Percentiles rank a stretch among this genome's conserved stretches.
These are phyloP conservation scores for Torymus auratus DNA, from an alignment of 2,888 invertebrate species.

Conservation along the genomic window DNA sequence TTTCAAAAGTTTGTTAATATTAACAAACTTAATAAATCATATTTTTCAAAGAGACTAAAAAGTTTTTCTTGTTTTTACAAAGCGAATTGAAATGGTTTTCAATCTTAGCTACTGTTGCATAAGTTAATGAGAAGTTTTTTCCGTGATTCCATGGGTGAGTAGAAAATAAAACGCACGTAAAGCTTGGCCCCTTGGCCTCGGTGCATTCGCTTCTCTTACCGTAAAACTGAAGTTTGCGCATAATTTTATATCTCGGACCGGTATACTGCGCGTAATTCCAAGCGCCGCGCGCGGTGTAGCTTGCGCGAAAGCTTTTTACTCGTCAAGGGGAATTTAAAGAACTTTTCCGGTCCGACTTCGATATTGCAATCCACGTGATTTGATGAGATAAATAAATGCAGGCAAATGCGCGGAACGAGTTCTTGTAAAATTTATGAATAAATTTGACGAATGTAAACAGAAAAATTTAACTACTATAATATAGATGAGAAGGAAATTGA, in stretches of 20 bases:
- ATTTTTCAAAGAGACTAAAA: too few species aligned
- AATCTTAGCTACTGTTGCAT: conserved; percentile 1
- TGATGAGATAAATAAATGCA: too few species aligned
- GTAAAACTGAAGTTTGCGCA: conserved; percentile 41
- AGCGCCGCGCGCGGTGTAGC: too few species aligned
- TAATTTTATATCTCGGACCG: conserved; percentile 37
- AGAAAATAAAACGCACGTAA: conserved; percentile 12
- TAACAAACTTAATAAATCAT: too few species aligned
- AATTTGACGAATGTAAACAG: too few species aligned
- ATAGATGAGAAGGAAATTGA: too few species aligned
- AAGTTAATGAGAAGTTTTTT: conserved; percentile 8
- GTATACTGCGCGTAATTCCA: conserved; percentile 4
- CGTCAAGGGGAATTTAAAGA: not conserved
- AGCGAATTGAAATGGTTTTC: not conserved
- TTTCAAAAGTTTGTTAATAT: too few species aligned
- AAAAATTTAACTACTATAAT: too few species aligned
- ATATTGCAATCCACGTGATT: too few species aligned
- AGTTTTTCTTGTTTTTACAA: too few species aligned
- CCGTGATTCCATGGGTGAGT: not conserved
- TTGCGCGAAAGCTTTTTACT: not conserved
- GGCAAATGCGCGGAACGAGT: too few species aligned
- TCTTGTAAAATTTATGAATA: too few species aligned
- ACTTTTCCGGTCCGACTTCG: not conserved
- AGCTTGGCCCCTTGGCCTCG: not conserved
- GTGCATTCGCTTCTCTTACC: conserved; percentile 4